These are phyloP conservation scores for Lithophane leautieri DNA, from an alignment of 2,888 invertebrate species.

Conservation along the genomic window DNA sequence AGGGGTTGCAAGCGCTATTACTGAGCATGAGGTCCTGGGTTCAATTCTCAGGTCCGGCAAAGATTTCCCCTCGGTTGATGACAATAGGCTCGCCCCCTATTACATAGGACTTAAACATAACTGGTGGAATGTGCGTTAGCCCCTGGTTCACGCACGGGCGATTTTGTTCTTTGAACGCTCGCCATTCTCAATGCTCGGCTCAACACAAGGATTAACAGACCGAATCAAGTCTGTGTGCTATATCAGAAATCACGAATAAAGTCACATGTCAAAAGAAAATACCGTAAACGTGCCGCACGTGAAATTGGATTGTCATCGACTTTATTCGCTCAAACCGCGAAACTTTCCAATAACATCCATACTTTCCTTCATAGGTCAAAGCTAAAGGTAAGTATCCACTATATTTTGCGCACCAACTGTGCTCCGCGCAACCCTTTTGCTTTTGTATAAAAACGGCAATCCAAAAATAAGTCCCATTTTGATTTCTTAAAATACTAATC, in stretches of 20 bases:
- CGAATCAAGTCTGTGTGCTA: background rate
- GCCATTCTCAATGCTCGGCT: no score
- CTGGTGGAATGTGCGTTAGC: background rate
- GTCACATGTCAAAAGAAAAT: constrained; percentile 6
- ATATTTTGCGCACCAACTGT: background rate
- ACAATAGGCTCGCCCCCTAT: background rate
- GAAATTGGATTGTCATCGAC: constrained; percentile 19
- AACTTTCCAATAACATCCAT: constrained; percentile 29
- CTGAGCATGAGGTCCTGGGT: background rate
- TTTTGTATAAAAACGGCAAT: background rate
- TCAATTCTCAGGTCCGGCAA: background rate
- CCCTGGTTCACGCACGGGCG: background rate
- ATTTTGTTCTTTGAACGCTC: no score
- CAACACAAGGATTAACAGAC: background rate
- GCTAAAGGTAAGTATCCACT: background rate
- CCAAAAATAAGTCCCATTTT: background rate
- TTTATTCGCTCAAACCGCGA: constrained; percentile 3
- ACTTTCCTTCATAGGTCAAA: background rate
- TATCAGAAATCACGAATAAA: background rate
- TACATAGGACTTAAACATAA: background rate
- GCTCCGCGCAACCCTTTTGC: background rate
- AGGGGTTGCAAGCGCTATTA: background rate
- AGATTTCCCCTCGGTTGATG: background rate
- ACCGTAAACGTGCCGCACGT: background rate
- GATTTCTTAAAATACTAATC: background rate